Percentiles rank a stretch among this genome's conserved stretches.
phyloP scores from a whole-genome alignment of 2,797 vertebrate genomes.

The Anomalospiza imberbis region DNA sequence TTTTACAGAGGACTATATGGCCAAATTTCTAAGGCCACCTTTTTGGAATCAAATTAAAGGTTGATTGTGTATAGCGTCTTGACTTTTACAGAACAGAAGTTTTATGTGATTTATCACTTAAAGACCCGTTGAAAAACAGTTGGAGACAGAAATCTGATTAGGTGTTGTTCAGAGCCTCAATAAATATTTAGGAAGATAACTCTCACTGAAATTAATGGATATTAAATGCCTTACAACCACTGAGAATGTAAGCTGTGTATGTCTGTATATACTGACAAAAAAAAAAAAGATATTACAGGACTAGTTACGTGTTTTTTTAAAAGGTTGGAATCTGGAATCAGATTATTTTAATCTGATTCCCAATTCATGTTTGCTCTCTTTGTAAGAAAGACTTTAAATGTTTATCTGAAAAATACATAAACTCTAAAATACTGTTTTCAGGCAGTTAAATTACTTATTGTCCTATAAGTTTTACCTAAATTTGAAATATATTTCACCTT shows the following conservation, averaged over 20 bases:
- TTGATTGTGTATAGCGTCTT: neutral
- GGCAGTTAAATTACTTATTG: neutral
- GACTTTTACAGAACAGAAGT: neutral
- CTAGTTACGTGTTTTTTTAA: neutral
- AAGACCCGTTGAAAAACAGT: neutral
- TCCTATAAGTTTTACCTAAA: neutral
- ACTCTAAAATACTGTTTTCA: neutral
- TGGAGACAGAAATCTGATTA: conserved; percentile 13
- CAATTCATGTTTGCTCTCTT: neutral
- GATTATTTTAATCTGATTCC: neutral
- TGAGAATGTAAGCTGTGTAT: neutral
- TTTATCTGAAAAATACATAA: neutral
- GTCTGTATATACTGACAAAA: neutral
- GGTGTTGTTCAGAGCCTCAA: neutral
- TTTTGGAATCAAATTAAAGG: neutral
- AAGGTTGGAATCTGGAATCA: neutral
- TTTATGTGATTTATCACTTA: neutral
- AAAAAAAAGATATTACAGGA: neutral
- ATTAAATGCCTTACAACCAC: neutral
- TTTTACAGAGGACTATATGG: neutral
- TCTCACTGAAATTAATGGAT: neutral
- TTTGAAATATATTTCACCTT: neutral
- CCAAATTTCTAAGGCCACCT: neutral
- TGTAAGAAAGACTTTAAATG: neutral
- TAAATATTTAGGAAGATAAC: neutral